These are phyloP conservation scores for Melieria picta DNA, from an alignment of 2,888 invertebrate genomes.

Conservation along the genomic window DNA sequence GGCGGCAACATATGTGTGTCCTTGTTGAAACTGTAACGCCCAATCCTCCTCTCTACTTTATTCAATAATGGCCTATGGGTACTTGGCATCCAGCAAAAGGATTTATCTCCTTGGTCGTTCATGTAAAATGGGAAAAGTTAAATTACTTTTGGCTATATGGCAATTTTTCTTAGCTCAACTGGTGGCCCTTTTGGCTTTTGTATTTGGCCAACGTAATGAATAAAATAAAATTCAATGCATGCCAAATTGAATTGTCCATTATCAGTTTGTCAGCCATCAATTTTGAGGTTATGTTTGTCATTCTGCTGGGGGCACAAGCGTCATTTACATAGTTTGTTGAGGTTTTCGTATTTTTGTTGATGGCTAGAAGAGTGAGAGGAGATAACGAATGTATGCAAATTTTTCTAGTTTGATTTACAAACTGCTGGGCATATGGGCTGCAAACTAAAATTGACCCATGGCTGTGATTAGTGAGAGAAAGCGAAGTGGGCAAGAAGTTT, in stretches of 20 bases:
- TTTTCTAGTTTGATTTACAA: slow-evolving; percentile 1
- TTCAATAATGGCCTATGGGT: too few species aligned
- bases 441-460: background rate
- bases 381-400: slow-evolving; percentile 1
- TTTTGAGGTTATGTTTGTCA: background rate
- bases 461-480: too few species aligned
- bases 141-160: slow-evolving; percentile 23
- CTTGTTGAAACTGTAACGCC: slow-evolving; percentile 8
- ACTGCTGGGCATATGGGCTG: background rate
- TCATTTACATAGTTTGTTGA: background rate
- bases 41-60: background rate
- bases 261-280: background rate
- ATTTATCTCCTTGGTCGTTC: background rate
- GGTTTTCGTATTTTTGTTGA: background rate
- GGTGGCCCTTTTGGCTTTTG: background rate
- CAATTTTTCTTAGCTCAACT: too few species aligned
- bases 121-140: slow-evolving; percentile 28
- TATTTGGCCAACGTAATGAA: background rate
- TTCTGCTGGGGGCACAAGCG: background rate
- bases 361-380: background rate
- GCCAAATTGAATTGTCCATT: slow-evolving; percentile 6
- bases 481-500: too few species aligned
- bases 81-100: too few species aligned
- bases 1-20: slow-evolving; percentile 22
- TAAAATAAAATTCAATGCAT: slow-evolving; percentile 9